phyloP scores from a whole-genome alignment of 1,140 invertebrate genomes.

The Nilaparvata lugens region DNA sequence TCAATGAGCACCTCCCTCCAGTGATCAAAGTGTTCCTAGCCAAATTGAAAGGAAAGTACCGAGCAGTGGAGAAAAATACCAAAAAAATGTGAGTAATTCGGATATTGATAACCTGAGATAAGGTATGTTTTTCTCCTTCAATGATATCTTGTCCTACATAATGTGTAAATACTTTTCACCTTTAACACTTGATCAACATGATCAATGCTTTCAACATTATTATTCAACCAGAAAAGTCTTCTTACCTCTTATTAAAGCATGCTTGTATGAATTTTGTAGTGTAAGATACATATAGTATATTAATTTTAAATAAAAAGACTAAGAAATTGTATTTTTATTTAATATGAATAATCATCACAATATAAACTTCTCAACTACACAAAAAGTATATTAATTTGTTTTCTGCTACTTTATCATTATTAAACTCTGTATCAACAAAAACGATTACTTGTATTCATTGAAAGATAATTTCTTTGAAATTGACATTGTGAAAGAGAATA shows the following conservation, averaged over 20 bases:
- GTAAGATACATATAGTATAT: too few relatives aligned
- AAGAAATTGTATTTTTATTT: not conserved
- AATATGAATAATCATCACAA: not conserved
- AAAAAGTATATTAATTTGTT: not conserved
- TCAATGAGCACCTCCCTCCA: slow-evolving; percentile 3
- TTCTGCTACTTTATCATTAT: not conserved
- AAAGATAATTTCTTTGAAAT: not conserved
- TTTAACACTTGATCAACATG: too few relatives aligned
- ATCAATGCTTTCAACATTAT: too few relatives aligned
- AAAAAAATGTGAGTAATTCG: not conserved
- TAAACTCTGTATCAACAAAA: not conserved
- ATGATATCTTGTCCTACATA: too few relatives aligned
- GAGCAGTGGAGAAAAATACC: not conserved
- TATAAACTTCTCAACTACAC: not conserved
- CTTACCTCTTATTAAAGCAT: too few relatives aligned
- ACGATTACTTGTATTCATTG: not conserved
- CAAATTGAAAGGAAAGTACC: slow-evolving; percentile 2
- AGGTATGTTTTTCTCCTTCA: too few relatives aligned
- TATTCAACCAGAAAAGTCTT: too few relatives aligned
- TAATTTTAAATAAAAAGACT: too few relatives aligned
- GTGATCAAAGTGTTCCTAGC: not conserved
- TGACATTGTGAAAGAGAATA: not conserved
- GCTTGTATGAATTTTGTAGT: too few relatives aligned
- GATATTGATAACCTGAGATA: not conserved
- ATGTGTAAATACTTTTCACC: too few relatives aligned